Conservation (phyloP, 2,888 invertebrate genomes). For the Seira ritae region DNA sequence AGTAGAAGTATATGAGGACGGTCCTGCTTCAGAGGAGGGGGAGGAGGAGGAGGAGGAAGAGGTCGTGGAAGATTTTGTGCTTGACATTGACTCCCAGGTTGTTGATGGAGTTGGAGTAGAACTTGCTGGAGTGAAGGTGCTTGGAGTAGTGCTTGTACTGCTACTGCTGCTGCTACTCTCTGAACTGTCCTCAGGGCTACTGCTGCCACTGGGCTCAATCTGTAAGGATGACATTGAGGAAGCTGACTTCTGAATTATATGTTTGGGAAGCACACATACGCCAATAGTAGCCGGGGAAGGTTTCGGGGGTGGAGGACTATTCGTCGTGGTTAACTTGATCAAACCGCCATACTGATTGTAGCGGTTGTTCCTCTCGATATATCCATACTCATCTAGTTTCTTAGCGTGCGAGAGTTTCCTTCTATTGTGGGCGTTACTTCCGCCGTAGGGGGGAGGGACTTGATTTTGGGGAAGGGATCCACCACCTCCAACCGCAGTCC, state of each 20-base stretch:
- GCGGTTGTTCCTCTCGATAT: slow-evolving; percentile 26
- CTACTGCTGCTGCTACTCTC: slow-evolving; percentile 23
- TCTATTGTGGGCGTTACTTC: slow-evolving; percentile 42
- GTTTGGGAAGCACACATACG: slow-evolving; percentile 62
- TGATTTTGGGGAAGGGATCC: slow-evolving; percentile 11
- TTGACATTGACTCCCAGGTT: not conserved
- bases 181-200: slow-evolving; percentile 51
- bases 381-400: slow-evolving; percentile 40
- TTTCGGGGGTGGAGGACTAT: slow-evolving; percentile 36
- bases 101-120: slow-evolving; percentile 24
- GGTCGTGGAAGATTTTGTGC: slow-evolving; percentile 31
- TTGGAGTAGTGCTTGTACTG: not conserved
- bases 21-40: not conserved
- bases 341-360: not conserved
- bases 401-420: slow-evolving; percentile 50
- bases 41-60: slow-evolving; percentile 32
- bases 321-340: slow-evolving; percentile 42
- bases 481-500: not conserved
- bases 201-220: slow-evolving; percentile 46
- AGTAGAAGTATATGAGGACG: slow-evolving; percentile 11
- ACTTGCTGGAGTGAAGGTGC: slow-evolving; percentile 32
- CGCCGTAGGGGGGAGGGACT: not conserved
- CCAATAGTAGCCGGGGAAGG: slow-evolving; percentile 44
- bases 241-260: slow-evolving; percentile 46
- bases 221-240: slow-evolving; percentile 17